Evolutionary conservation across 1,140 invertebrate genomes (phyloP).

Genomic region (Pollicipes pollicipes): DNA sequence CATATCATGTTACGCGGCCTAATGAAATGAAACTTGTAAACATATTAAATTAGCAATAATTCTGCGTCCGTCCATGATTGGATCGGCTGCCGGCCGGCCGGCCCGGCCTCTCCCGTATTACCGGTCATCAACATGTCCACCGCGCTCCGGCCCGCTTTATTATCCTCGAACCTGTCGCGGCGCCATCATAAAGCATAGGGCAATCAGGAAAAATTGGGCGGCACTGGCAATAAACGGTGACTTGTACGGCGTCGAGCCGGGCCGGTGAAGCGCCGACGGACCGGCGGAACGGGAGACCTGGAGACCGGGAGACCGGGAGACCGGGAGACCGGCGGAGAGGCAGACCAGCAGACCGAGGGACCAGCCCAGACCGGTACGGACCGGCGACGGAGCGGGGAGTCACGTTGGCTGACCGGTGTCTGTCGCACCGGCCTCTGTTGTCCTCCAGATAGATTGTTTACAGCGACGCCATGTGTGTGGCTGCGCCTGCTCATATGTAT

Average conservation of each 20-base stretch:
- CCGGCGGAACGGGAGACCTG: no score
- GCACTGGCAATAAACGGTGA: neutral
- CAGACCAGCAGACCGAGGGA: no score
- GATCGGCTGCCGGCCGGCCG: neutral
- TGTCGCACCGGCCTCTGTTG: neutral
- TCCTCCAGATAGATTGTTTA: neutral
- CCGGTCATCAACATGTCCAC: neutral
- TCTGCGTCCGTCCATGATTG: neutral
- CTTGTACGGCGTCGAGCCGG: neutral
- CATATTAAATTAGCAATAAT: conserved; percentile 1
- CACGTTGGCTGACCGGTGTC: no score
- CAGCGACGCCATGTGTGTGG: neutral
- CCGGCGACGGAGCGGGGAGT: no score
- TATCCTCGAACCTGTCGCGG: neutral
- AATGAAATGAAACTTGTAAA: conserved; percentile 2
- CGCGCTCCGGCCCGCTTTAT: neutral
- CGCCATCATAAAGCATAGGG: neutral
- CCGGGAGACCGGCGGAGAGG: no score
- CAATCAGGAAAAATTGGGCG: neutral
- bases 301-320: no score
- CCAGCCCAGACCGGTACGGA: no score
- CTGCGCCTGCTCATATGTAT: neutral
- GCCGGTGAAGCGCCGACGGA: no score
- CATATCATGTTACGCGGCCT: neutral
- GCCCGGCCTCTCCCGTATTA: neutral